These are phyloP conservation scores for Siderastrea radians DNA, from an alignment of 92 coral and sea anemone genomes.

Conservation along the genomic window DNA sequence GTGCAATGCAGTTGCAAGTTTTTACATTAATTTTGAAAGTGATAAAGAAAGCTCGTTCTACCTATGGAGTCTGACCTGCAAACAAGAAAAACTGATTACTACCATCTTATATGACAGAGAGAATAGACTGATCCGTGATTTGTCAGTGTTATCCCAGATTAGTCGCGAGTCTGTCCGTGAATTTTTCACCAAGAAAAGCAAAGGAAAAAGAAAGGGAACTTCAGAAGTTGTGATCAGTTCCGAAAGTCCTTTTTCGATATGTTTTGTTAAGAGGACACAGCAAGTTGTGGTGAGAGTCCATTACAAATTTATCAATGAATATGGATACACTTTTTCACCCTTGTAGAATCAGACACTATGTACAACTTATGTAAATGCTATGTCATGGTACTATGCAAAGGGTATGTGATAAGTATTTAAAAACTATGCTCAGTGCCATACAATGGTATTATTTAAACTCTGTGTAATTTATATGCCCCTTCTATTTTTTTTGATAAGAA, in stretches of 20 bases:
- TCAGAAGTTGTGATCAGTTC: background rate
- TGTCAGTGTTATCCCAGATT: background rate
- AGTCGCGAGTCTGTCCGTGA: background rate
- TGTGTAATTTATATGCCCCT: too few species aligned
- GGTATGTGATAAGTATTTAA: too few species aligned
- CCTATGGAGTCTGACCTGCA: constrained; percentile 6
- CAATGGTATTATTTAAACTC: too few species aligned
- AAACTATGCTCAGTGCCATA: too few species aligned
- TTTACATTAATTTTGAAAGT: constrained; percentile 10
- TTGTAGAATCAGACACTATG: too few species aligned
- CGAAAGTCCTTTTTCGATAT: constrained; percentile 20
- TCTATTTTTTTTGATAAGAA: too few species aligned
- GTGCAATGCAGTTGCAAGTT: constrained; percentile 39
- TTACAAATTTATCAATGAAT: constrained; percentile 30
- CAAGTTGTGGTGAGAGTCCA: constrained; percentile 17
- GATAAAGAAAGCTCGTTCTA: constrained; percentile 16
- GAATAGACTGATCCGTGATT: background rate
- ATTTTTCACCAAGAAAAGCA: constrained; percentile 12
- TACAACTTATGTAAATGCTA: too few species aligned
- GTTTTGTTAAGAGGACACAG: constrained; percentile 26
- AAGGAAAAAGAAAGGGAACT: constrained; percentile 35
- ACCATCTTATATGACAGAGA: background rate
- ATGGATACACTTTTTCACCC: constrained; percentile 23
- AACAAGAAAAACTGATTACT: background rate
- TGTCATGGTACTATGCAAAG: too few species aligned